Evolutionary conservation across 2,888 invertebrate genomes (phyloP).

Genomic region (Xestia xanthographa): DNA sequence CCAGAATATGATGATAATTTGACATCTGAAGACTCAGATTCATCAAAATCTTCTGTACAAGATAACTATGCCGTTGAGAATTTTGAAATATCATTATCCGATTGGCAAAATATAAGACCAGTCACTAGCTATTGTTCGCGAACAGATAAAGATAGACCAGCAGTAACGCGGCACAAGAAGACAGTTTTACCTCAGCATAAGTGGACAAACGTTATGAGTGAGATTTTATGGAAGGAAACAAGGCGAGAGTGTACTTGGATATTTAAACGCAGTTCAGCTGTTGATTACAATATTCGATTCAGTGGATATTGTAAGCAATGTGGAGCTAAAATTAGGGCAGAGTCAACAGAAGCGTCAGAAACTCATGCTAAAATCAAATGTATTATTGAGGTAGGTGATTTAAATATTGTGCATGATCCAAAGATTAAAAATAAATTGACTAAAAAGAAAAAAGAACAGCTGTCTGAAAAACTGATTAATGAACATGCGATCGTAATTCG

Average conservation of each 20-base stretch:
- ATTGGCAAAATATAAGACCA: no score
- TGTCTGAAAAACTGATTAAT: no score
- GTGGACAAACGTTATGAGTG: slow-evolving; percentile 40
- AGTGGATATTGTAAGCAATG: slow-evolving; percentile 39
- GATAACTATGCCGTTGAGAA: no score
- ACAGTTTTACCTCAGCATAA: slow-evolving; percentile 41
- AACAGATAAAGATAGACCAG: slow-evolving; percentile 43
- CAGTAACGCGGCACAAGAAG: slow-evolving; percentile 39
- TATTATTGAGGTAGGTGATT: slow-evolving; percentile 34
- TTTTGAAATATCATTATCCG: no score
- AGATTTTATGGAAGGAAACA: slow-evolving; percentile 43
- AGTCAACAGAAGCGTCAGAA: slow-evolving; percentile 30
- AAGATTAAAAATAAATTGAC: no score
- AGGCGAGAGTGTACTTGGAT: slow-evolving; percentile 34
- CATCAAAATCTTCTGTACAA: slow-evolving; percentile 35
- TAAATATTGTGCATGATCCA: slow-evolving; percentile 39
- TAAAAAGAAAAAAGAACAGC: no score
- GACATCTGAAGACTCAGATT: slow-evolving; percentile 35
- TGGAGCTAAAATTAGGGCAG: no score
- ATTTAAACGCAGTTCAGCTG: slow-evolving; percentile 35
- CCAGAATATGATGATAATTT: slow-evolving; percentile 39
- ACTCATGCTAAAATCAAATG: slow-evolving; percentile 32
- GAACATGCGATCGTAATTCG: no score
- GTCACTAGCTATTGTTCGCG: slow-evolving; percentile 45
- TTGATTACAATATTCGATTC: slow-evolving; percentile 32